These are phyloP conservation scores for Vimba vimba DNA, from an alignment of 2,113 vertebrate genomes.

Conservation along the genomic window DNA sequence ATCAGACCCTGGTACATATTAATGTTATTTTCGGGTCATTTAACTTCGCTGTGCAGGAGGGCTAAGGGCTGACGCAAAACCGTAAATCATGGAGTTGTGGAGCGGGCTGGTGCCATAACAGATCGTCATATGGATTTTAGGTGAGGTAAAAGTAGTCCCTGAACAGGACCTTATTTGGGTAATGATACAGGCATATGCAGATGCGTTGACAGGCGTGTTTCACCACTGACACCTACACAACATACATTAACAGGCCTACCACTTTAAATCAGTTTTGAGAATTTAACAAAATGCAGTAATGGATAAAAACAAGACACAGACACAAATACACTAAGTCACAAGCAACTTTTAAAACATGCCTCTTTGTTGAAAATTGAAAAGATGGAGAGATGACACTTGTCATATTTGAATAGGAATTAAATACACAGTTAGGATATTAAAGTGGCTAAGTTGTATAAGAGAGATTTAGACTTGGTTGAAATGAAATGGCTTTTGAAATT, in stretches of 20 bases:
- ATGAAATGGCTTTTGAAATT: background rate
- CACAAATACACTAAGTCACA: background rate
- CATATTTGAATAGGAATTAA: background rate
- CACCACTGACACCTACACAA: conserved; percentile 10
- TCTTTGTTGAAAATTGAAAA: background rate
- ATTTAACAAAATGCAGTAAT: background rate
- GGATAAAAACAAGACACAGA: background rate
- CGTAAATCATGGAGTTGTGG: conserved; percentile 78
- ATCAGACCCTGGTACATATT: conserved; percentile 71
- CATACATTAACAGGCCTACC: background rate
- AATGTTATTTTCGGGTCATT: conserved; percentile 82
- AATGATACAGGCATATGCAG: conserved; percentile 62
- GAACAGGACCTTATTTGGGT: conserved; percentile 8
- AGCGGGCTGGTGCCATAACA: conserved; percentile 77
- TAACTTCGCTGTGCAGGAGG: conserved; percentile 74
- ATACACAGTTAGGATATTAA: background rate
- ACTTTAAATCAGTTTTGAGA: conserved; percentile 14
- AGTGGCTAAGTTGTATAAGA: background rate
- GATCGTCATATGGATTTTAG: conserved; percentile 72
- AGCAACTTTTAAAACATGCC: background rate
- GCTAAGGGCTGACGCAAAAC: conserved; percentile 72
- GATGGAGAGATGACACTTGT: background rate
- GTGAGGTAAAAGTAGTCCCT: conserved; percentile 21
- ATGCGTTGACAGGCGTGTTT: background rate
- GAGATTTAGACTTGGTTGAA: background rate